Evolutionary conservation across 2,113 vertebrate genomes (phyloP).

Genomic region (Pantherophis guttatus): DNA sequence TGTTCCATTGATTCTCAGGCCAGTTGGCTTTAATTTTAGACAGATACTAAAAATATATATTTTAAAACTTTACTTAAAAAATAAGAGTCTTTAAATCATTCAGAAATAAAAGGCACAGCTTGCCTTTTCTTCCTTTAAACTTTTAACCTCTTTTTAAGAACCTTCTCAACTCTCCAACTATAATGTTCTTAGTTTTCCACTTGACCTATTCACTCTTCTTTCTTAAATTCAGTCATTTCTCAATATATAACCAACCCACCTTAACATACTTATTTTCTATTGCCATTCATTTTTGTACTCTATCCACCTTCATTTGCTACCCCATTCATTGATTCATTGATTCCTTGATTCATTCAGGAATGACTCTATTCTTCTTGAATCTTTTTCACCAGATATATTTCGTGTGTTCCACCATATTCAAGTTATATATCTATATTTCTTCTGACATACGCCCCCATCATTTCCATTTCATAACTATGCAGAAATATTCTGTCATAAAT

Average conservation of each 20-base stretch:
- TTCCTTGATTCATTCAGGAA: background rate
- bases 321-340: background rate
- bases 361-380: background rate
- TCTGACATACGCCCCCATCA: background rate
- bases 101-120: conserved; percentile 59
- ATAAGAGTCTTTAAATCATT: conserved; percentile 61
- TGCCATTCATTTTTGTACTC: background rate
- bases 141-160: background rate
- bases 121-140: background rate
- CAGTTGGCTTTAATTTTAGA: conserved; percentile 55
- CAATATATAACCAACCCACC: background rate
- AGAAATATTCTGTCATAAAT: background rate
- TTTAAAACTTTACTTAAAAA: conserved; percentile 66
- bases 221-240: background rate
- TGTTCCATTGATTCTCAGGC: conserved; percentile 71
- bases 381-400: background rate
- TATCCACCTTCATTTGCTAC: background rate
- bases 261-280: background rate
- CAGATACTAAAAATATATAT: conserved; percentile 65
- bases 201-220: background rate
- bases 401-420: background rate
- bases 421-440: background rate
- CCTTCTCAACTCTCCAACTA: background rate
- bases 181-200: background rate
- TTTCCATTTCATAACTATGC: background rate